Conservation (phyloP, 2,113 vertebrate genomes). For the Ifrita kowaldi region DNA sequence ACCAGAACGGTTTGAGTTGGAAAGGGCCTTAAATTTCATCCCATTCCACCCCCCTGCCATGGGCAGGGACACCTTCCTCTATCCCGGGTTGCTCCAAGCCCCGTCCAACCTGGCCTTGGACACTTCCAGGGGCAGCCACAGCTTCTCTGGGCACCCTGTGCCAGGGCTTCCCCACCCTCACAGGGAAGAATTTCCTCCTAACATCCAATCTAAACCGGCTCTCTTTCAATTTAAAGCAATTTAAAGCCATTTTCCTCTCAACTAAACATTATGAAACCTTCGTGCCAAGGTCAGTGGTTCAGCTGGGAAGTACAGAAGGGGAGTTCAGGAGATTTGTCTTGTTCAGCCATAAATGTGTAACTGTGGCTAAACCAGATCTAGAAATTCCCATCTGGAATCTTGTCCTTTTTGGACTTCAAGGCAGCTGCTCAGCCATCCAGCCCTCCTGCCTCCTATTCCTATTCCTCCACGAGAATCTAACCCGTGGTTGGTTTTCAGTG, state of each 20-base stretch:
- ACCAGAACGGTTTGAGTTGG: background rate
- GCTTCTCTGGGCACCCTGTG: background rate
- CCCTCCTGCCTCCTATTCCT: background rate
- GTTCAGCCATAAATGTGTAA: background rate
- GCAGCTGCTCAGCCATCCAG: background rate
- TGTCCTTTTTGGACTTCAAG: background rate
- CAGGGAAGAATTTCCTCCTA: background rate
- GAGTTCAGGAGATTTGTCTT: background rate
- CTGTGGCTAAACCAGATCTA: background rate
- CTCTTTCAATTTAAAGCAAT: background rate
- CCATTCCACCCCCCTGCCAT: accelerated
- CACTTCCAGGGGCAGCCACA: background rate
- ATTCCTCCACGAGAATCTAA: background rate
- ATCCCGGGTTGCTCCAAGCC: accelerated
- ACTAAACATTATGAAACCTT: background rate
- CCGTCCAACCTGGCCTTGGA: accelerated
- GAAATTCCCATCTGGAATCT: background rate
- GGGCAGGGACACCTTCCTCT: background rate
- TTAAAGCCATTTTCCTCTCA: background rate
- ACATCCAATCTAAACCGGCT: background rate
- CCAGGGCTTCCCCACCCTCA: accelerated
- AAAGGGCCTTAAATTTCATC: background rate
- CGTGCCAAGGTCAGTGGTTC: background rate
- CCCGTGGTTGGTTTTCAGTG: accelerated
- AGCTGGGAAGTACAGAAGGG: background rate